These are phyloP conservation scores for Cotesia typhae DNA, from an alignment of 1,140 invertebrate species.

Conservation along the genomic window DNA sequence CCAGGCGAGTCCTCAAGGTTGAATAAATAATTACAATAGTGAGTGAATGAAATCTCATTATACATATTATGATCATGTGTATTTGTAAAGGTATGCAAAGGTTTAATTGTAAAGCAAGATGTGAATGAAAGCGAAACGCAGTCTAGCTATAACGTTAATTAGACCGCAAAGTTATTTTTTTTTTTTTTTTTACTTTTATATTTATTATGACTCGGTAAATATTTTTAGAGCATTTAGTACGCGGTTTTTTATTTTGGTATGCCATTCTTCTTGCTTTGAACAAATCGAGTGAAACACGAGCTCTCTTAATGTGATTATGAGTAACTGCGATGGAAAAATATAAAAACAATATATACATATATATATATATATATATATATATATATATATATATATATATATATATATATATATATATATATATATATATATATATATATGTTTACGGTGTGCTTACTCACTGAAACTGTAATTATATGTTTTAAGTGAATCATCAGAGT, in stretches of 20 bases:
- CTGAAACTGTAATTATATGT: conserved; percentile 11
- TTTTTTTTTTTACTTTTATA: neutral
- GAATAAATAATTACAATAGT: conserved; percentile 7
- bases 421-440: no score
- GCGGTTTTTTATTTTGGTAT: neutral
- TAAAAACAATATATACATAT: no score
- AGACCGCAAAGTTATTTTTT: conserved; percentile 16
- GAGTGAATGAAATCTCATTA: neutral
- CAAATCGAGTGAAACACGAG: no score
- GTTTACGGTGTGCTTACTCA: conserved; percentile 19
- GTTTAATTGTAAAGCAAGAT: neutral
- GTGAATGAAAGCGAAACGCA: conserved; percentile 15
- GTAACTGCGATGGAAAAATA: neutral
- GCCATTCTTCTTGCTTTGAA: no score
- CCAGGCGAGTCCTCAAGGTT: neutral
- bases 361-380: no score
- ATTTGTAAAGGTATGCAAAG: neutral
- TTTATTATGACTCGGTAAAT: no score
- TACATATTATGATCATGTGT: neutral
- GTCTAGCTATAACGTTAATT: conserved; percentile 32
- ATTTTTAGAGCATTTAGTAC: no score
- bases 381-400: no score
- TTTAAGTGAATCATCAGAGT: neutral
- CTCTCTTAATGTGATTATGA: neutral
- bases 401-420: no score